A percentile compares a stretch with the other conserved stretches of the same genome.
Conservation (phyloP, 2,888 invertebrate genomes). For the Sarcophaga caerulescens region DNA sequence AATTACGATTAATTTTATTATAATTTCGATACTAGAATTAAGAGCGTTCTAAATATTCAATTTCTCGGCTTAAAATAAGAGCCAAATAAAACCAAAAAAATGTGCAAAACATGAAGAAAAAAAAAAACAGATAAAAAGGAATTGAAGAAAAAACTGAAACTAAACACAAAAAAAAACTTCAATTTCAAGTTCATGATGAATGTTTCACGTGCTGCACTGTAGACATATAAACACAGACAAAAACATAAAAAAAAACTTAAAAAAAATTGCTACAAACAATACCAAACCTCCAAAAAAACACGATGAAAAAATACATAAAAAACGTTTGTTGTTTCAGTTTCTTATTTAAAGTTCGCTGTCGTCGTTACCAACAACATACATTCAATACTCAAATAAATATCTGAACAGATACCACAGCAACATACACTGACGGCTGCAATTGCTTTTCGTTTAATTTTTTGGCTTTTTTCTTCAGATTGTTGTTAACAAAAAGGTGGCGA, state of each 20-base stretch:
- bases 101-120: background rate
- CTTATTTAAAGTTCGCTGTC: slow-evolving; percentile 42
- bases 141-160: slow-evolving; percentile 31
- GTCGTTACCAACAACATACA: slow-evolving; percentile 44
- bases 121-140: background rate
- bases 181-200: slow-evolving; percentile 75
- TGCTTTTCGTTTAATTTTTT: slow-evolving; percentile 42
- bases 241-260: slow-evolving; percentile 13
- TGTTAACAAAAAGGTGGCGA: slow-evolving; percentile 22
- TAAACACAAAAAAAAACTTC: slow-evolving; percentile 72
- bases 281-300: slow-evolving; percentile 49
- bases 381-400: slow-evolving; percentile 29
- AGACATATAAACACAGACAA: slow-evolving; percentile 41
- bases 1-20: too few relatives aligned
- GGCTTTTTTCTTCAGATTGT: background rate
- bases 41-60: too few relatives aligned
- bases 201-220: slow-evolving; percentile 70
- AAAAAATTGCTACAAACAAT: slow-evolving; percentile 17
- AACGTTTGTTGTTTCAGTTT: slow-evolving; percentile 11
- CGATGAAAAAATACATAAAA: slow-evolving; percentile 30
- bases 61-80: too few relatives aligned
- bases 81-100: background rate
- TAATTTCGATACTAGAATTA: too few relatives aligned
- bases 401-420: slow-evolving; percentile 18
- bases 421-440: slow-evolving; percentile 53